Conservation (phyloP, 2,888 invertebrate genomes). For the Drosophila rubida region DNA sequence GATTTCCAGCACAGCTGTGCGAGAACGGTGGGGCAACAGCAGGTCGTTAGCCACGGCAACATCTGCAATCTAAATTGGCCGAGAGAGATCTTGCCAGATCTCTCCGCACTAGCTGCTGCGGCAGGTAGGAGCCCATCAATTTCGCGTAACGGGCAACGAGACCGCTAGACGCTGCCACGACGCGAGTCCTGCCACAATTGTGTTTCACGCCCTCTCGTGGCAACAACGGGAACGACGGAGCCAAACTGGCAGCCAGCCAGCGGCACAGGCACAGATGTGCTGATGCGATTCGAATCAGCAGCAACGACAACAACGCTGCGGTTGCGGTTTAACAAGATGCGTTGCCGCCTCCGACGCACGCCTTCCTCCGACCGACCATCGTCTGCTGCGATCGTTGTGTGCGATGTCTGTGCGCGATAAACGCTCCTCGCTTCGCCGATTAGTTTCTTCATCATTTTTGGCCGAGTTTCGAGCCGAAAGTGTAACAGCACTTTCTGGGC, state of each 20-base stretch:
- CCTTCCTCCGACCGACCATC: slow-evolving; percentile 33
- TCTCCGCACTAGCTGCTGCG: neutral
- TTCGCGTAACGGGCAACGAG: slow-evolving; percentile 71
- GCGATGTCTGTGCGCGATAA: slow-evolving; percentile 64
- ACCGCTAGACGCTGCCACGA: slow-evolving; percentile 56
- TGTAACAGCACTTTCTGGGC: slow-evolving; percentile 67
- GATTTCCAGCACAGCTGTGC: slow-evolving; percentile 55
- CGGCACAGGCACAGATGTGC: slow-evolving; percentile 80
- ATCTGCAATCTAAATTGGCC: slow-evolving; percentile 79
- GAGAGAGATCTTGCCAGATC: slow-evolving; percentile 51
- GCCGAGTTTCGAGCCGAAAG: slow-evolving; percentile 66
- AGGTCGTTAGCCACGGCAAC: slow-evolving; percentile 45
- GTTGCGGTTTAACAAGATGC: slow-evolving; percentile 82
- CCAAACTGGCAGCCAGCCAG: slow-evolving; percentile 34
- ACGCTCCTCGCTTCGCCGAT: slow-evolving; percentile 64
- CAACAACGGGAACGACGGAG: slow-evolving; percentile 56
- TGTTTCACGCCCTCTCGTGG: slow-evolving; percentile 57
- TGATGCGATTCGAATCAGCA: slow-evolving; percentile 69
- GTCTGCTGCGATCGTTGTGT: slow-evolving; percentile 7
- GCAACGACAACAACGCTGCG: slow-evolving; percentile 45
- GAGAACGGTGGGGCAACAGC: slow-evolving; percentile 32
- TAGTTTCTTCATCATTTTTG: slow-evolving; percentile 51
- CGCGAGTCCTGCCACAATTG: slow-evolving; percentile 59
- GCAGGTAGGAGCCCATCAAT: slow-evolving; percentile 59
- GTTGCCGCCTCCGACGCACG: slow-evolving; percentile 77